Evolutionary conservation across 2,113 vertebrate genomes (phyloP).

Genomic region (Planiliza haematocheilus): DNA sequence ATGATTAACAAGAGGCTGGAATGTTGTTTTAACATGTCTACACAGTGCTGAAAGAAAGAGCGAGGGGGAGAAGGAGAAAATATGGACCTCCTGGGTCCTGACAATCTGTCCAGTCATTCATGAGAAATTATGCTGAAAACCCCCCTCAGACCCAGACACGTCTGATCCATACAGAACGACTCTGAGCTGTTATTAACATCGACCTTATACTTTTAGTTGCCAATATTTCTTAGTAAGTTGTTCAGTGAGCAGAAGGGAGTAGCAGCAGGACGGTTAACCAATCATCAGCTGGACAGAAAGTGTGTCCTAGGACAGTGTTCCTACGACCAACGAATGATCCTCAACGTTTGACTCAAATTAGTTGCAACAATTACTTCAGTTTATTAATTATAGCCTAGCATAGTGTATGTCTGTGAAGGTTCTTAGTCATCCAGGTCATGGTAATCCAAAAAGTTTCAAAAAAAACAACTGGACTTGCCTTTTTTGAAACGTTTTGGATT

Average conservation of each 20-base stretch:
- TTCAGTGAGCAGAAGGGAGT: neutral
- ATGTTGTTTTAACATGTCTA: constrained; percentile 32
- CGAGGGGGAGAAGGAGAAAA: accelerated
- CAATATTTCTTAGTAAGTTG: constrained; percentile 3
- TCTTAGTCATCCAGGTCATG: no score
- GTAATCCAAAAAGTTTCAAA: no score
- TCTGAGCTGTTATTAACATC: constrained; percentile 33
- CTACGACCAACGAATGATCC: neutral
- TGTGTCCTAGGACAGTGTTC: neutral
- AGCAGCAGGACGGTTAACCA: neutral
- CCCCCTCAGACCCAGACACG: constrained; percentile 23
- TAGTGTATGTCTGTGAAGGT: no score
- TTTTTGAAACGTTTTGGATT: no score
- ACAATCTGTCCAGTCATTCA: constrained; percentile 48
- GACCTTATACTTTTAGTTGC: constrained; percentile 10
- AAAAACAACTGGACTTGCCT: no score
- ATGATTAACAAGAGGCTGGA: constrained; percentile 19
- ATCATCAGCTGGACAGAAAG: neutral
- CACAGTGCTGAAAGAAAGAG: neutral
- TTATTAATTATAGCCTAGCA: no score
- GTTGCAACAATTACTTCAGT: no score
- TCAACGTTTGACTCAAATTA: neutral
- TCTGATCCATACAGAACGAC: constrained; percentile 21
- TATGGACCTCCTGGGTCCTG: neutral
- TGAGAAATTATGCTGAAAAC: constrained; percentile 8